phyloP scores from a whole-genome alignment of 2,888 invertebrate species.

The Aphidoletes aphidimyza region DNA sequence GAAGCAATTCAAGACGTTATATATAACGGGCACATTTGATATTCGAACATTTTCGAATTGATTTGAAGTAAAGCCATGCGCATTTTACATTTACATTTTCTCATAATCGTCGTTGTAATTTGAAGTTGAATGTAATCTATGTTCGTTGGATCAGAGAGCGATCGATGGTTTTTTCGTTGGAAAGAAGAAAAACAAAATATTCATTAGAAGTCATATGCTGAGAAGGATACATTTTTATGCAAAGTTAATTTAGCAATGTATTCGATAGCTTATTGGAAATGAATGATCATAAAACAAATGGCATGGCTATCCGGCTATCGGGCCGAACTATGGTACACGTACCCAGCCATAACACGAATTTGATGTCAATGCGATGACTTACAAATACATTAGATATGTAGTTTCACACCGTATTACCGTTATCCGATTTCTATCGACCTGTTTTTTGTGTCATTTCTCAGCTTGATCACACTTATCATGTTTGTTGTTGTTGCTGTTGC shows the following conservation, averaged over 20 bases:
- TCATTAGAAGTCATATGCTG: too few relatives aligned
- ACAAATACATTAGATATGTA: background rate
- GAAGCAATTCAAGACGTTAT: slow-evolving; percentile 15
- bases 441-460: slow-evolving; percentile 20
- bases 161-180: background rate
- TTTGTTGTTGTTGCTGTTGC: background rate
- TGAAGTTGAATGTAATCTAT: too few relatives aligned
- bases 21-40: slow-evolving; percentile 13
- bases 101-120: too few relatives aligned
- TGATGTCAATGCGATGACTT: background rate
- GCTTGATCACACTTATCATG: background rate
- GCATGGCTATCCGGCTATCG: background rate
- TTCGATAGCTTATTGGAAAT: background rate
- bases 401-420: background rate
- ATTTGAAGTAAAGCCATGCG: too few relatives aligned
- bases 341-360: background rate
- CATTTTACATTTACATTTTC: too few relatives aligned
- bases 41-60: slow-evolving; percentile 1
- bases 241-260: background rate
- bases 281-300: background rate
- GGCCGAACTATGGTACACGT: slow-evolving; percentile 21
- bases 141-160: too few relatives aligned
- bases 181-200: too few relatives aligned
- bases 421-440: slow-evolving; percentile 15
- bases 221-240: background rate